Percentiles rank a stretch among this genome's conserved stretches.
Conservation (phyloP, 1,140 invertebrate species). For the Musca vetustissima region DNA sequence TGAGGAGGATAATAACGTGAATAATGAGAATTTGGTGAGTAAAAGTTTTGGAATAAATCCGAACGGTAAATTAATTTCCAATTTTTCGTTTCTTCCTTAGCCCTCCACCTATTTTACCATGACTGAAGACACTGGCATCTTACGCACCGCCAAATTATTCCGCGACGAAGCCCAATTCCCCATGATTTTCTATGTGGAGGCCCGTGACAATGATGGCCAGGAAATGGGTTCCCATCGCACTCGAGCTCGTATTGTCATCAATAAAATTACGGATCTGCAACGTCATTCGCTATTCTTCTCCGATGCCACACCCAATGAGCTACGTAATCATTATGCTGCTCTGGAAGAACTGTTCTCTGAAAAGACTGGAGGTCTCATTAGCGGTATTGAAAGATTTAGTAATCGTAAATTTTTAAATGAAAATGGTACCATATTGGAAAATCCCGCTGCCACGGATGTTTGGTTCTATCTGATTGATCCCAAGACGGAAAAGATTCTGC, state of each 20-base stretch:
- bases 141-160: constrained; percentile 72
- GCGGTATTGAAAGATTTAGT: constrained; percentile 77
- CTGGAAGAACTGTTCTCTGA: constrained; percentile 73
- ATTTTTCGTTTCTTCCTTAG: constrained; percentile 31
- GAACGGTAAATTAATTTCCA: neutral
- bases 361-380: constrained; percentile 67
- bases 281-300: constrained; percentile 77
- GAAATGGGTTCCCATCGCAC: constrained; percentile 49
- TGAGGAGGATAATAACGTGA: constrained; percentile 57
- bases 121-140: constrained; percentile 71
- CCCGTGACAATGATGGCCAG: constrained; percentile 46
- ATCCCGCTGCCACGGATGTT: constrained; percentile 76
- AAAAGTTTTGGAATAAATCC: neutral
- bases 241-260: constrained; percentile 58
- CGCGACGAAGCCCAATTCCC: constrained; percentile 69
- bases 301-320: constrained; percentile 70
- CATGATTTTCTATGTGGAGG: constrained; percentile 73
- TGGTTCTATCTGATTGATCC: constrained; percentile 88
- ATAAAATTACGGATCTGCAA: constrained; percentile 69
- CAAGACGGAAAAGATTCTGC: constrained; percentile 71
- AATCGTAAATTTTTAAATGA: constrained; percentile 67
- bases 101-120: constrained; percentile 67
- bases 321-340: constrained; percentile 66
- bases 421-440: constrained; percentile 74
- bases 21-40: constrained; percentile 54